Evolutionary conservation across 37 sponge, comb jelly and placozoan genomes (phyloP), one percentile per base, ranked within the genome.

Genomic region (Haliclona indistincta): DNA sequence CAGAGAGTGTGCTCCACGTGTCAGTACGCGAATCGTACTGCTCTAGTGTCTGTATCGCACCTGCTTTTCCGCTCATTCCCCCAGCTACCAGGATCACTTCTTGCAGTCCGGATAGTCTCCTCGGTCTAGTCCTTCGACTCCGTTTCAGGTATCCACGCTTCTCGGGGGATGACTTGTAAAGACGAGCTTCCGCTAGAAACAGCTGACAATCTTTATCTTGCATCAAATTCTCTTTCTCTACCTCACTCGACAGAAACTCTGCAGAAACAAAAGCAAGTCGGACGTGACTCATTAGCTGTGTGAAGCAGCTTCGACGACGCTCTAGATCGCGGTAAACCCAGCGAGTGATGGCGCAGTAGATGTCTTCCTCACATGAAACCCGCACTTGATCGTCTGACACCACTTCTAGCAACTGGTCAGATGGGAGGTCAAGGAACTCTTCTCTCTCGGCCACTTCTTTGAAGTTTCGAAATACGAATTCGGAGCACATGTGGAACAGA

Each of bases 221-320:
- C 4, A 86, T n/a, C 13, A 86, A 73, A 4, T 80, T 44, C 38
- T 86, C 81, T 71, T 33, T 35, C 63, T 79, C 81, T 3, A 86
- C 81, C 5, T 39, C 33, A 5, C 66, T 22, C 23, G 43, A 4
- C 22, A 86, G 81, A 41, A 66, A 86, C 3, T 58, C 53, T 8
- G 76, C 19, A 4, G 87, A 86, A 0, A 80, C 53, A 23, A 80
- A 86, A 11, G 87, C 81, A 1, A 89, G 63, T n/a, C 85, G 79
- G 26, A 89, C 80, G 72, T 73, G 70, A 29, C 64, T 56, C 68
- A 89, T 63, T 3, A 89, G 45, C 4, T 63, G 49, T 0, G 73
- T 30, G 36, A 89, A 25, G 20, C 36, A 23, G 0, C 41, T 58
- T 49, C 34, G 72, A 17, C 89, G 54, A 19, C 32, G 23, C 34